Evolutionary conservation across 2,888 invertebrate species (phyloP), one percentile per base, ranked within the genome.

Genomic region (Hydriomena furcata): DNA sequence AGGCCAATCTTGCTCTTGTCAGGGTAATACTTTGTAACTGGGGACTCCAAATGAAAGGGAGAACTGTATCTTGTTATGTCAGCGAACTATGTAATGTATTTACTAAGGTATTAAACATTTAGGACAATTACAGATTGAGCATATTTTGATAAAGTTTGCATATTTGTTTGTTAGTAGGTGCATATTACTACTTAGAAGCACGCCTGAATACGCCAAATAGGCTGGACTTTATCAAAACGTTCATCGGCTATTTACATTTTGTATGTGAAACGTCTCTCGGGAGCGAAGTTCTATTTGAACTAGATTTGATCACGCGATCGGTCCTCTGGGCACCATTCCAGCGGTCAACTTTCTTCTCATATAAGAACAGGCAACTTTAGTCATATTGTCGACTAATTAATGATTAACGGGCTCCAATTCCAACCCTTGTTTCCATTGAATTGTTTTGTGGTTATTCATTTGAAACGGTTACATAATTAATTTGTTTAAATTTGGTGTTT

Each of bases 1-100:
- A 43, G 17, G 31, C 43, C 48, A 43, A 43, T 49, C 43, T 43
- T 8, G 21, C 23, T 23, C 31, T 30, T 35, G n/a, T 21, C 36
- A 36, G n/a, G 1, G 8, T 8, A 6, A 12, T 27, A 37, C 17
- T 27, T 28, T 31, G 13, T 31, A 31, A 12, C 31, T 31, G 31
- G 12, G 31, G 13, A 3, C 31, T 17, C 31, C 1, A 10, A 27
- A 28, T 10, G 31, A 13, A 7, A 7, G 13, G 13, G 13, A 31
- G 11, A 30, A n/a, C 4, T 30, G 11, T 30, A n/a, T 31, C 31
- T 13, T n/a, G 7, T 13, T 31, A 17, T 31, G 12, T 13, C 5
- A 7, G 5, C 23, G 23, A 30, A 30, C 30, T 12, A 30, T 11
- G n/a, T n/a, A n/a, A n/a, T n/a, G n/a, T n/a, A n/a, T n/a, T n/a